Base-by-base conservation (phyloP, 2,113 vertebrate species). In the Gadus chalcogrammus region DNA sequence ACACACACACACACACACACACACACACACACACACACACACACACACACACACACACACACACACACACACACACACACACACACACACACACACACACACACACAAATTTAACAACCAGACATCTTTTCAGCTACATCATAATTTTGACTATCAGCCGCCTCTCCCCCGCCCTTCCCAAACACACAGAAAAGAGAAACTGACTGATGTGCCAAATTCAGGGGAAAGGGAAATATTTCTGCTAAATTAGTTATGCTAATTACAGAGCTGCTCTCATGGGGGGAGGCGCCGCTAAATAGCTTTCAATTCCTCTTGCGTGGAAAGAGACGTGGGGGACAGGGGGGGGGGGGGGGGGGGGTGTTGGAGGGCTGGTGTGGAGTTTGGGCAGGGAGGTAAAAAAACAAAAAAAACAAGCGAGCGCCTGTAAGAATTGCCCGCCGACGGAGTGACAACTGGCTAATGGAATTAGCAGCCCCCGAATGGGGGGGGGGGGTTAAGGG, bases 231-330 rank as follows among this genome's bases (percentile, higher is more conserved):
- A 89, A 89, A 90, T 88, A 90, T 90, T 92, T 92, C 88, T 87
- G 88, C 90, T 92, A 90, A 92, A 92, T 92, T 93, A 91, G 88
- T 90, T 88, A 90, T 92, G 90, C 87, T 91, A 91, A 92, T 92
- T 91, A 90, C 90, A 88, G 87, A 76, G 82, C 84, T 80, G 79
- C 75, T 90, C 89, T 91, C 86, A 61, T 75, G 85, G 81, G 84
- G 88, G 85, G 84, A 79, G 82, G 76, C 68, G 59, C 71, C 76
- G 73, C 86, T 91, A 90, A 92, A 92, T 88, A 84, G 88, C 88
- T 92, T 92, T 93, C 89, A 92, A 93, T 92, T 90, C 79, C 81
- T 88, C 86, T 85, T 62, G 87, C 91, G 82, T 90, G 85, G 86
- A 87, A 88, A 85, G 90, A 91, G 87, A 90, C 66, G 73, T 80